Percentiles rank a stretch among this genome's conserved stretches.
phyloP scores from a whole-genome alignment of 1,140 invertebrate genomes.

The Doryteuthis pealeii region DNA sequence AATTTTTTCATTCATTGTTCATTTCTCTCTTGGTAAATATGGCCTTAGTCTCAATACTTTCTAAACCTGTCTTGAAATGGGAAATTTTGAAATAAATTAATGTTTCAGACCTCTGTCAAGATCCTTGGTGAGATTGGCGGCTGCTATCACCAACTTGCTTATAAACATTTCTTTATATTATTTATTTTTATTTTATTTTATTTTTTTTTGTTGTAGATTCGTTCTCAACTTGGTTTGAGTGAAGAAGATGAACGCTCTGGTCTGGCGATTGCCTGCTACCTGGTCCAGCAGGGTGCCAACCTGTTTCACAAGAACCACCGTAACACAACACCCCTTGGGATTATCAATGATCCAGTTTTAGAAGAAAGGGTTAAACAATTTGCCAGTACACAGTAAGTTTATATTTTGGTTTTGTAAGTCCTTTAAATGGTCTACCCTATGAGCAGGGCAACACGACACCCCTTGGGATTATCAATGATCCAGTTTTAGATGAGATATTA shows the following conservation, averaged over 20 bases:
- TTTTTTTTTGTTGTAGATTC: constrained; percentile 35
- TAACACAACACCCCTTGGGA: constrained; percentile 68
- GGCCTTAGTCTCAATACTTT: no score
- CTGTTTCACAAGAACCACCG: constrained; percentile 70
- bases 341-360: constrained; percentile 59
- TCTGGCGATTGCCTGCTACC: constrained; percentile 70
- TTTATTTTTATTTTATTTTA: no score
- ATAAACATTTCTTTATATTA: no score
- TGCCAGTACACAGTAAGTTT: constrained; percentile 44
- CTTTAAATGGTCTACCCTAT: background rate
- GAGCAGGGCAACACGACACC: constrained; percentile 65
- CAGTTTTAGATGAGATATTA: constrained; percentile 52
- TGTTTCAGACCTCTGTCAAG: no score
- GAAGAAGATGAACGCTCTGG: constrained; percentile 45
- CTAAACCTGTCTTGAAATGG: no score
- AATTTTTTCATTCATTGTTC: no score
- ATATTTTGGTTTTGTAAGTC: background rate
- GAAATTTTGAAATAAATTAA: no score
- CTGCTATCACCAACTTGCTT: no score
- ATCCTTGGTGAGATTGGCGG: no score
- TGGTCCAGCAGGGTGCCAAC: constrained; percentile 70
- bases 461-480: constrained; percentile 64
- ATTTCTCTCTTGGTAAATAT: no score
- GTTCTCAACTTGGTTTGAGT: constrained; percentile 44
- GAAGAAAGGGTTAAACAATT: constrained; percentile 50